Evolutionary conservation across 2,888 invertebrate species (phyloP).

Genomic region (Chirona hameri): DNA sequence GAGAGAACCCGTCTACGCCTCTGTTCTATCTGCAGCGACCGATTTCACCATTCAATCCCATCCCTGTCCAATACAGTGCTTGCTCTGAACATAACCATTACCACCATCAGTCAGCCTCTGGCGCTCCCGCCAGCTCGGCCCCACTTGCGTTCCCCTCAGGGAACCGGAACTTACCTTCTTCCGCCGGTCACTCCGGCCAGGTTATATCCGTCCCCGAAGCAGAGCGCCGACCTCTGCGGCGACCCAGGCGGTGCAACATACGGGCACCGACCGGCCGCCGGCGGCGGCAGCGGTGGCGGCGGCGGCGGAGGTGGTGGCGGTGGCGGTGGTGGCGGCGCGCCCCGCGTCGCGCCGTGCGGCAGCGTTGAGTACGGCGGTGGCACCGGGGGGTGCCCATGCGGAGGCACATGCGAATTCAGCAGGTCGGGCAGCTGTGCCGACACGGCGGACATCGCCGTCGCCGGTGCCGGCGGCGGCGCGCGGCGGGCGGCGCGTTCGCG

Average conservation of each 20-base stretch:
- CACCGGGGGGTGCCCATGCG: not conserved
- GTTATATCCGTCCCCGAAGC: conserved; percentile 8
- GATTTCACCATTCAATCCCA: no score
- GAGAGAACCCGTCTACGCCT: no score
- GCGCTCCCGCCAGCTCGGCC: no score
- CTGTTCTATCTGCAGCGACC: no score
- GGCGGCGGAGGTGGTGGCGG: not conserved
- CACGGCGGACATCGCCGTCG: not conserved
- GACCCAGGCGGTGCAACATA: not conserved
- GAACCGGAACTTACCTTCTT: not conserved
- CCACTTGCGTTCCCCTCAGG: no score
- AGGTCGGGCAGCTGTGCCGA: not conserved
- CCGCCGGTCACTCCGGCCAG: not conserved
- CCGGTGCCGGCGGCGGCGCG: not conserved
- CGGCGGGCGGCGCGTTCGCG: not conserved
- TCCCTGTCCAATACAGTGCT: no score
- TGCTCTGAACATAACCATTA: no score
- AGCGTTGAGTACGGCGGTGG: conserved; percentile 22
- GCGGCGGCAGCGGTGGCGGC: conserved; percentile 3
- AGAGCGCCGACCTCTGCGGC: conserved; percentile 5
- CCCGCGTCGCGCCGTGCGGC: not conserved
- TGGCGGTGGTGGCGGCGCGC: not conserved
- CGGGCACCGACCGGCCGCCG: not conserved
- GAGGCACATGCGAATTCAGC: conserved; percentile 9
- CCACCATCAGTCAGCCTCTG: no score